Base-by-base conservation (phyloP, 2,888 invertebrate genomes). In the Aromia moschata region DNA sequence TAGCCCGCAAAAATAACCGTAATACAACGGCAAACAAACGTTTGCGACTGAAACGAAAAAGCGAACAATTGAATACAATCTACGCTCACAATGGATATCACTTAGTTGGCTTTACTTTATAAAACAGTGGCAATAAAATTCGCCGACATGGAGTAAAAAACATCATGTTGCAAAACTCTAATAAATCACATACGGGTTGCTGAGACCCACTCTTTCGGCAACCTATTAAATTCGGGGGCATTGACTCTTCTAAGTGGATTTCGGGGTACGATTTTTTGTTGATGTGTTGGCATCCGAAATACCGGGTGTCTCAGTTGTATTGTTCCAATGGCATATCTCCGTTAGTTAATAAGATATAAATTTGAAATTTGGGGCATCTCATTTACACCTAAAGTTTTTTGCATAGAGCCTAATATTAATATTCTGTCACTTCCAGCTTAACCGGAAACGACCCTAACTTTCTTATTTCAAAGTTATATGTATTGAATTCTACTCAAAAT, bases 121-220 rank as follows among this genome's bases (percentile, higher is more conserved):
- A 67, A 67, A 67, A 69, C 67, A 69, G 56, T 60, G 60, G 67
- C 58, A 63, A 67, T 67, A 67, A 67, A 69, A 68, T 65, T 54
- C 58, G 64, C 61, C 65, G 69, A 69, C 69, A 66, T 62, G 65
- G 63, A 65, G 65, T 61, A 61, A 62, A 61, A 64, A 56, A 60
- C 60, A 67, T 64, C 69, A 64, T 65, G 62, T 56, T 57, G 60
- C 58, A 37, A 31, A 60, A 63, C 58, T 17, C 59, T 58, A 58
- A 69, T 69, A 69, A 68, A 69, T 69, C 67, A 56, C 56, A 52
- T 36, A 56, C 52, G 36, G 25, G 41, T 36, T 17, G 53, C 46
- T 11, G 46, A 58, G 60, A 59, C 47, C 38, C 49, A 61, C 63
- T 66, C 64, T 62, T 67, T 62, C 60, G 60, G 66, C 60, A 68